phyloP scores from a whole-genome alignment of 2,113 vertebrate genomes.

The Ceyx margarethae region DNA sequence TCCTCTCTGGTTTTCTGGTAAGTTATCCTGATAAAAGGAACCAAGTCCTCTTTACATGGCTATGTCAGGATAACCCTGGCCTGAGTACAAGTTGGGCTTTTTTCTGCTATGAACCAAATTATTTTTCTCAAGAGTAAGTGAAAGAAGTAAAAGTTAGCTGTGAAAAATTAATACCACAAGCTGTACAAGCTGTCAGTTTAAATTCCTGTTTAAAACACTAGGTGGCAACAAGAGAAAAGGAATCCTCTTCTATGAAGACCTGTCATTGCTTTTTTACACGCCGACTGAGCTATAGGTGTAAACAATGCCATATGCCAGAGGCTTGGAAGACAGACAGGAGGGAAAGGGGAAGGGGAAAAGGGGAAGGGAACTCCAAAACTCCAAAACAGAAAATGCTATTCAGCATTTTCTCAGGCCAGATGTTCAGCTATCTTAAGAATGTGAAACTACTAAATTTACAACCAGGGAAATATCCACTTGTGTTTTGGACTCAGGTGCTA shows the following conservation, averaged over 20 bases:
- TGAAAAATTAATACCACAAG: not conserved
- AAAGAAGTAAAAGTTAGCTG: not conserved
- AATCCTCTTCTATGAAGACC: not conserved
- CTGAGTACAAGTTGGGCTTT: not conserved
- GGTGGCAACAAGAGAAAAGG: constrained; percentile 44
- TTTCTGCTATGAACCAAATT: not conserved
- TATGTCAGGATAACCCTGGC: not conserved
- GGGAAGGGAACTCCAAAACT: not conserved
- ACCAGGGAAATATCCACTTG: not conserved
- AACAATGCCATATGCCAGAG: not conserved
- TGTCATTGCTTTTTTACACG: not conserved
- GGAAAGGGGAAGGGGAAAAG: not conserved
- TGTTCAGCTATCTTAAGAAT: not conserved
- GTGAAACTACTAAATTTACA: not conserved
- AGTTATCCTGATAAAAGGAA: not conserved
- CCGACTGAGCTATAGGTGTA: not conserved
- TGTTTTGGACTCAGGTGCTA: not conserved
- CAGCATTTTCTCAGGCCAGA: not conserved
- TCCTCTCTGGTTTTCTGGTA: not conserved
- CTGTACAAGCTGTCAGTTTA: not conserved
- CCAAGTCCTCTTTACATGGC: not conserved
- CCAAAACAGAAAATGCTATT: not conserved
- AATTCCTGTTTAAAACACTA: constrained; percentile 36
- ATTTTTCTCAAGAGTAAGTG: not conserved
- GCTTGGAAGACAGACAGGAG: not conserved